These are phyloP conservation scores for Lithophane socia DNA, from an alignment of 2,888 invertebrate species.

Conservation along the genomic window DNA sequence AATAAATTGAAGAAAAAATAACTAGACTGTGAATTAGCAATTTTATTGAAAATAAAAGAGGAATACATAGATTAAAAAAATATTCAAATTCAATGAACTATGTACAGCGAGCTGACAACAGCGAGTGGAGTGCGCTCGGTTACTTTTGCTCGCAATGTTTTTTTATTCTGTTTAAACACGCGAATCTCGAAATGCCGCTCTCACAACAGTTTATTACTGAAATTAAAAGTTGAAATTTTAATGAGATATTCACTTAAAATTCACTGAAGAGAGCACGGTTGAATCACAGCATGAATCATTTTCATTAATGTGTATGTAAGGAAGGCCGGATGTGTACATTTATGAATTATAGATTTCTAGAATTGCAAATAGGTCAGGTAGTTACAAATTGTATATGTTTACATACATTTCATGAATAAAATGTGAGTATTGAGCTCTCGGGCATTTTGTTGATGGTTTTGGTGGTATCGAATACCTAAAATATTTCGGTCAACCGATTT, in stretches of 20 bases:
- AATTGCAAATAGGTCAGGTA: constrained; percentile 53
- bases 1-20: not conserved
- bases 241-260: constrained; percentile 49
- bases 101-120: constrained; percentile 1
- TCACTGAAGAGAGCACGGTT: constrained; percentile 27
- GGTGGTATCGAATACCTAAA: constrained; percentile 53
- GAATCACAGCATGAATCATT: constrained; percentile 54
- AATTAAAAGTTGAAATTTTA: constrained; percentile 51
- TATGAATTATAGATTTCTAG: constrained; percentile 54
- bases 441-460: constrained; percentile 55
- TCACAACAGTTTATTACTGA: constrained; percentile 22
- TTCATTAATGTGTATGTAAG: constrained; percentile 11
- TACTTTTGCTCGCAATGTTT: constrained; percentile 31
- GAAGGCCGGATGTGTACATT: constrained; percentile 48
- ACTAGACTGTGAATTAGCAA: constrained; percentile 12
- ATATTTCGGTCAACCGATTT: constrained; percentile 77
- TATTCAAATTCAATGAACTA: constrained; percentile 47
- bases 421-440: constrained; percentile 30
- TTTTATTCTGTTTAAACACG: constrained; percentile 39
- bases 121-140: not conserved
- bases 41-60: constrained; percentile 27
- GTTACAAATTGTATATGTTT: constrained; percentile 34
- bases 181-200: constrained; percentile 5
- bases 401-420: constrained; percentile 41
- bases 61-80: constrained; percentile 33